Percentiles rank a stretch among this genome's conserved stretches.
Conservation (phyloP, 2,797 vertebrate genomes). For the Telmatherina bonti region DNA sequence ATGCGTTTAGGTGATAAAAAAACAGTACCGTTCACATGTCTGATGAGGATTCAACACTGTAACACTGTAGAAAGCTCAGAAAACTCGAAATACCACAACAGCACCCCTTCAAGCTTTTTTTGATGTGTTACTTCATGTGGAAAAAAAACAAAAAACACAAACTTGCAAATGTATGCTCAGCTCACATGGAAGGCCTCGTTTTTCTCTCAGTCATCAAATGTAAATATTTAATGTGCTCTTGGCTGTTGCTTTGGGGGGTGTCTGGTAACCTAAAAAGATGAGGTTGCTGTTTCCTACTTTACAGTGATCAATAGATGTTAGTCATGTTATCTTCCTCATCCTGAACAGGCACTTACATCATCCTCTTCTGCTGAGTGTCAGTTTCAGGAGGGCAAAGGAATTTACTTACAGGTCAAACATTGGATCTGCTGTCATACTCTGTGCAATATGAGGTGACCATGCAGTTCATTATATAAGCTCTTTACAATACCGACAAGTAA, state of each 20-base stretch:
- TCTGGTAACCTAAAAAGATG: conserved; percentile 77
- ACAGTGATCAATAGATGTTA: conserved; percentile 72
- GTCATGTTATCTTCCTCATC: conserved; percentile 73
- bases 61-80: too few species aligned
- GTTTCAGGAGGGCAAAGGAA: conserved; percentile 72
- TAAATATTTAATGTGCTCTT: conserved; percentile 82
- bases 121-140: conserved; percentile 32
- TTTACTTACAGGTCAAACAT: conserved; percentile 79
- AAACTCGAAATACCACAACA: too few species aligned
- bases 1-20: too few species aligned
- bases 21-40: too few species aligned
- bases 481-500: background rate
- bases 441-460: conserved; percentile 41
- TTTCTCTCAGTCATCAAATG: conserved; percentile 73
- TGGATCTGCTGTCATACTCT: conserved; percentile 48
- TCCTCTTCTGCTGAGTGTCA: conserved; percentile 63
- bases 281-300: conserved; percentile 76
- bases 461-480: conserved; percentile 2
- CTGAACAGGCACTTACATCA: conserved; percentile 72
- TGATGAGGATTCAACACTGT: too few species aligned
- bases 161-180: conserved; percentile 19
- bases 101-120: conserved; percentile 38
- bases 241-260: conserved; percentile 66
- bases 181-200: conserved; percentile 17
- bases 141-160: conserved; percentile 6